These are phyloP conservation scores for Bombus superbus DNA, from an alignment of 1,140 invertebrate species.

Conservation along the genomic window DNA sequence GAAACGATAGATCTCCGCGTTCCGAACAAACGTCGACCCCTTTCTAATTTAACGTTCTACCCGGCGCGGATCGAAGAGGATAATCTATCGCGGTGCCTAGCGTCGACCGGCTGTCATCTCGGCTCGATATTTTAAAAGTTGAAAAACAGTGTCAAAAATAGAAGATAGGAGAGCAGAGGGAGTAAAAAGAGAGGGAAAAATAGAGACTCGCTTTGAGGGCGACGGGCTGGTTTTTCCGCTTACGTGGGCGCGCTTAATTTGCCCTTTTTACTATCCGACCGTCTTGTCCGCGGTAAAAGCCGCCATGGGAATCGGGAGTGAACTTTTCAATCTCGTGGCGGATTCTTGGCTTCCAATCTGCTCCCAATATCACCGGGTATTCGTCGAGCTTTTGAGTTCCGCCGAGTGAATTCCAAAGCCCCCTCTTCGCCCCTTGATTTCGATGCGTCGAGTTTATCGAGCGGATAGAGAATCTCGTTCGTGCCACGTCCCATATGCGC, in stretches of 20 bases:
- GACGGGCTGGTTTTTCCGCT: slow-evolving; percentile 33
- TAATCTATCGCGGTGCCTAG: background rate
- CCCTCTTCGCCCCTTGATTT: slow-evolving; percentile 32
- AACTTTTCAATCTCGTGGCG: slow-evolving; percentile 57
- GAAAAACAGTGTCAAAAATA: background rate
- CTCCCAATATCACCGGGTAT: slow-evolving; percentile 61
- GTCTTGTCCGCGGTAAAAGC: slow-evolving; percentile 53
- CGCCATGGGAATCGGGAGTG: slow-evolving; percentile 25
- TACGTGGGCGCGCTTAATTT: slow-evolving; percentile 55
- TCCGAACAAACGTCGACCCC: background rate
- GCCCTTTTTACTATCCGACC: slow-evolving; percentile 41
- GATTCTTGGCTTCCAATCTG: slow-evolving; percentile 63
- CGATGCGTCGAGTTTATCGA: slow-evolving; percentile 63
- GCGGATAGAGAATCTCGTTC: slow-evolving; percentile 55
- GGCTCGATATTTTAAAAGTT: background rate
- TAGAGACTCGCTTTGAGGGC: background rate
- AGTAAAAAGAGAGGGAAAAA: background rate
- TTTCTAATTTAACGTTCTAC: background rate
- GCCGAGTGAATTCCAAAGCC: slow-evolving; percentile 56
- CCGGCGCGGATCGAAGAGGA: background rate
- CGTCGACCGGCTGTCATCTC: background rate
- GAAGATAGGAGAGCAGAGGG: too few species aligned
- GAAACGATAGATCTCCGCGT: background rate
- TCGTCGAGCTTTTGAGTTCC: slow-evolving; percentile 54
- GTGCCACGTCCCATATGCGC: slow-evolving; percentile 27